Evolutionary conservation across 1,140 invertebrate genomes (phyloP).

Genomic region (Cydia splendana): DNA sequence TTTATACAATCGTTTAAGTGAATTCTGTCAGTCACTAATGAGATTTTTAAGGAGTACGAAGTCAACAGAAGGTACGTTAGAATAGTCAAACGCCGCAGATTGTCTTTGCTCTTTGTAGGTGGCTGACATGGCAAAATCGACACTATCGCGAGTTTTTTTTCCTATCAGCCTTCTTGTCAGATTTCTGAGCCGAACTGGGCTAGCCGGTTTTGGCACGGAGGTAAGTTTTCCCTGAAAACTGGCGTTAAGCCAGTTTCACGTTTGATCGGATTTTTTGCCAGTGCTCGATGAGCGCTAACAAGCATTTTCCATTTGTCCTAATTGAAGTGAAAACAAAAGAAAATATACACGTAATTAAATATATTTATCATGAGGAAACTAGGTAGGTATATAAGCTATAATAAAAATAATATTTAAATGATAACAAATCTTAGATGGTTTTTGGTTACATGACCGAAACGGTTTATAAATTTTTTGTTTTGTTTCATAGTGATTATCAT

Average conservation of each 20-base stretch:
- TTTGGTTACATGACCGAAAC: too few relatives aligned
- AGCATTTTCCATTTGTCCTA: constrained; percentile 25
- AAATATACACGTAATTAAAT: not conserved
- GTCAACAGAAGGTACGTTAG: not conserved
- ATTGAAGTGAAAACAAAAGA: constrained; percentile 21
- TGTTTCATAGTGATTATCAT: too few relatives aligned
- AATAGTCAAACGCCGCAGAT: not conserved
- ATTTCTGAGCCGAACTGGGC: not conserved
- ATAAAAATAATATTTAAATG: too few relatives aligned
- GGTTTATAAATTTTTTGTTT: too few relatives aligned
- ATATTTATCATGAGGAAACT: not conserved
- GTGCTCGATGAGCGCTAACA: constrained; percentile 14
- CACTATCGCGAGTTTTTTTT: not conserved
- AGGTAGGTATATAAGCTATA: too few relatives aligned
- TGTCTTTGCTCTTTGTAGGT: constrained; percentile 4
- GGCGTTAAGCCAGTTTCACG: constrained; percentile 12
- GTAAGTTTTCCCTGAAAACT: constrained; percentile 22
- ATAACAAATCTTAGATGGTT: too few relatives aligned
- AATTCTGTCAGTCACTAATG: not conserved
- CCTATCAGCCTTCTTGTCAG: constrained; percentile 6
- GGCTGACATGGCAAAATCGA: not conserved
- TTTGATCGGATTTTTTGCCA: constrained; percentile 24
- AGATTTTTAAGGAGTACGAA: not conserved
- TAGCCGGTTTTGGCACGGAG: constrained; percentile 22
- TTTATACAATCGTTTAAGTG: not conserved